phyloP scores from a whole-genome alignment of 1,140 invertebrate species.

The Hetaerina americana region DNA sequence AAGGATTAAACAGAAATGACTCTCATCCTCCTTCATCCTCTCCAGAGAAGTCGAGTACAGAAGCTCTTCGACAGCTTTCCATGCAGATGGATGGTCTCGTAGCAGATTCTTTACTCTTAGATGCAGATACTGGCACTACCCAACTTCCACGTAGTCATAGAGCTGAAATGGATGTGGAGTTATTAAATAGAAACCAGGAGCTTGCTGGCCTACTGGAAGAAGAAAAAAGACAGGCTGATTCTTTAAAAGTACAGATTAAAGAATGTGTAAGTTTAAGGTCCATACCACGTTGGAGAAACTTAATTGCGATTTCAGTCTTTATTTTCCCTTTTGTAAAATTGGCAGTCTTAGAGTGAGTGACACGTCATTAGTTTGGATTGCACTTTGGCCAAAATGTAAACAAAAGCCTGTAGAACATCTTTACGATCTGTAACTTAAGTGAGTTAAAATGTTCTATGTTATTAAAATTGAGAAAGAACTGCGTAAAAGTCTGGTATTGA shows the following conservation, averaged over 20 bases:
- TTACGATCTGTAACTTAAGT: no score
- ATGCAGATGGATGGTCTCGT: not conserved
- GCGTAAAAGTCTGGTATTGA: no score
- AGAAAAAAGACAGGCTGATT: not conserved
- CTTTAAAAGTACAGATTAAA: not conserved
- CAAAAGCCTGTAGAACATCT: no score
- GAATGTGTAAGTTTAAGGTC: not conserved
- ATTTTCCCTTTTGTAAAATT: no score
- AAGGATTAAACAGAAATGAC: no score
- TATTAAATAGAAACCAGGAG: not conserved
- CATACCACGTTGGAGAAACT: no score
- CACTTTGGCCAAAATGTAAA: no score
- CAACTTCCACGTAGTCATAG: not conserved
- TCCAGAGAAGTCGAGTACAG: not conserved
- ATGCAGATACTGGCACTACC: not conserved
- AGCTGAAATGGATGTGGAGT: not conserved
- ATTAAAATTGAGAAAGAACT: no score
- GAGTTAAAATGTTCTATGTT: no score
- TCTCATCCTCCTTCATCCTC: not conserved
- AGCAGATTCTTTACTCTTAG: not conserved
- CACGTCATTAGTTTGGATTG: no score
- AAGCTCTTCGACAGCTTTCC: not conserved
- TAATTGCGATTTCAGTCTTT: no score
- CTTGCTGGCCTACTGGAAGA: not conserved
- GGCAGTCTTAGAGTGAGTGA: no score